These are phyloP conservation scores for Orthosia cruda DNA, from an alignment of 2,888 invertebrate genomes.

Conservation along the genomic window DNA sequence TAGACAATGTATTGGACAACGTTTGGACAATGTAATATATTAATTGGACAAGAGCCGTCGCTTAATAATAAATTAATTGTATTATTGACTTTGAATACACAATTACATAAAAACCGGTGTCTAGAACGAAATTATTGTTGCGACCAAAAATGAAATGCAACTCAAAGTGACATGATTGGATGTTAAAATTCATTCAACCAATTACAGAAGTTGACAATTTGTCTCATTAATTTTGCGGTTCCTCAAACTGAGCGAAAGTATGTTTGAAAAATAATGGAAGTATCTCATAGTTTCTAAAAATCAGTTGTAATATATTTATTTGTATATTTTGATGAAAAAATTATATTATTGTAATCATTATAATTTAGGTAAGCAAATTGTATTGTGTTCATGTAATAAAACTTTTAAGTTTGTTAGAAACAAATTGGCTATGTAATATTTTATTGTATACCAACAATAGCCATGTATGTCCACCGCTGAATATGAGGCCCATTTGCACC, in stretches of 20 bases:
- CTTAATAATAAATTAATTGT: no score
- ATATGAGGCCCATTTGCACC: not conserved
- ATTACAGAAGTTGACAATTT: no score
- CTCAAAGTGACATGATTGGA: no score
- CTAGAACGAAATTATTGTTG: no score
- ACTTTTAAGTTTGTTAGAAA: constrained; percentile 20
- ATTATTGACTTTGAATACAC: no score
- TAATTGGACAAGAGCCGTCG: no score
- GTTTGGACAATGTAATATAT: no score
- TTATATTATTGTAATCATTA: constrained; percentile 28
- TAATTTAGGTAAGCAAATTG: constrained; percentile 45
- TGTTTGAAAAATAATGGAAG: not conserved
- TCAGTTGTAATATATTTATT: constrained; percentile 24
- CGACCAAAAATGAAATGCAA: no score
- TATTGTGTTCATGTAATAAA: constrained; percentile 51
- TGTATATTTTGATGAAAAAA: constrained; percentile 59
- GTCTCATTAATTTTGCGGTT: no score
- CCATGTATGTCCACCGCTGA: not conserved
- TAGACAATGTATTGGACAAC: no score
- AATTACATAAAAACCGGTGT: no score
- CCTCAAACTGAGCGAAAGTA: not conserved
- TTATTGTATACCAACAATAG: constrained; percentile 5
- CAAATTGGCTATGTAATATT: constrained; percentile 14
- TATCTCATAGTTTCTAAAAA: constrained; percentile 33
- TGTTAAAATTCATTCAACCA: no score